phyloP scores from a whole-genome alignment of 1,140 invertebrate species.

The Tetragnatha versicolor region DNA sequence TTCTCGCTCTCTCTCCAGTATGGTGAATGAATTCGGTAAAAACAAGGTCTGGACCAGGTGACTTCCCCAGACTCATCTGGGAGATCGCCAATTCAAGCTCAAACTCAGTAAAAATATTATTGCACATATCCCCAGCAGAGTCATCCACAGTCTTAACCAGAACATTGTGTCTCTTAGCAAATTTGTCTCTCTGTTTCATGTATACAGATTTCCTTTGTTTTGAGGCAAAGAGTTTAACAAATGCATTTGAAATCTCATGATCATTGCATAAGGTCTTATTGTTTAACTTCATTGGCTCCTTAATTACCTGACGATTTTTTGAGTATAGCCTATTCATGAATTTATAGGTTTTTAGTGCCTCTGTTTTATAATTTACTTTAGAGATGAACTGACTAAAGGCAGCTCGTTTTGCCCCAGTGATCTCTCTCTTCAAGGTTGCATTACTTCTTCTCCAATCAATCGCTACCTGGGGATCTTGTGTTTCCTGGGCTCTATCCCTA shows the following conservation, averaged over 20 bases:
- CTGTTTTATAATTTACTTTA: conserved; percentile 31
- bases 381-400: conserved; percentile 7
- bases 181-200: neutral
- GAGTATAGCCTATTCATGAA: neutral
- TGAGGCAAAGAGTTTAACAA: neutral
- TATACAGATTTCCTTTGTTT: neutral
- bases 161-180: neutral
- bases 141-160: neutral
- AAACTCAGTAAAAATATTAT: neutral
- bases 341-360: neutral
- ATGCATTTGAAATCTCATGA: neutral
- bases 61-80: neutral
- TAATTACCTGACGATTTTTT: neutral
- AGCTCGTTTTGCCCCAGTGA: neutral
- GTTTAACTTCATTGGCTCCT: neutral
- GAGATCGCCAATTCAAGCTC: neutral
- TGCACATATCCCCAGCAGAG: neutral
- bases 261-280: neutral
- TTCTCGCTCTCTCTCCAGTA: conserved; percentile 3
- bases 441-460: neutral
- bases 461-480: neutral
- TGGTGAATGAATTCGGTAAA: conserved; percentile 11
- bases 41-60: neutral
- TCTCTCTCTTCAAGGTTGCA: neutral
- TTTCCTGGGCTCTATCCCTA: neutral